Conservation (phyloP, 2,797 vertebrate genomes). For the Gobio occitaniae region DNA sequence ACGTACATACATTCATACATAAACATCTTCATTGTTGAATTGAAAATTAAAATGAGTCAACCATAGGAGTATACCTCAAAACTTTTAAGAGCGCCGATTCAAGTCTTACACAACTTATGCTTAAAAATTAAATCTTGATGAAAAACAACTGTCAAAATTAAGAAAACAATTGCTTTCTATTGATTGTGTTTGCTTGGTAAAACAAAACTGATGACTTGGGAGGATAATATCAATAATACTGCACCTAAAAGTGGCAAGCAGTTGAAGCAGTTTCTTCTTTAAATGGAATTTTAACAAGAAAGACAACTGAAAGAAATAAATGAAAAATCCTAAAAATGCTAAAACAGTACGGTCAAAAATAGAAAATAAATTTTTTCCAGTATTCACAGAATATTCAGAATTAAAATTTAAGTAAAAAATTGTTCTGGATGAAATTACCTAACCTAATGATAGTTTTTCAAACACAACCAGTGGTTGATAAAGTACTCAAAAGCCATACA, state of each 20-base stretch:
- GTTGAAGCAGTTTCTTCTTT: neutral
- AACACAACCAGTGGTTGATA: no score
- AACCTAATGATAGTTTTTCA: no score
- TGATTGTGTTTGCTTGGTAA: neutral
- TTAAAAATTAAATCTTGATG: neutral
- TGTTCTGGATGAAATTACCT: no score
- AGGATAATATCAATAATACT: neutral
- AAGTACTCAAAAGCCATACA: no score
- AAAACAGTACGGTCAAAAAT: neutral
- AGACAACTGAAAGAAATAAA: neutral
- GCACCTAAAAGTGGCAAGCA: neutral
- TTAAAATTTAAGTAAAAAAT: no score
- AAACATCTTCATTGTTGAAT: no score
- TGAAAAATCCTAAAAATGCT: neutral
- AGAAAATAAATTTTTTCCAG: neutral
- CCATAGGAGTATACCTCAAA: neutral
- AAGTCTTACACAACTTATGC: neutral
- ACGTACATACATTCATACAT: no score
- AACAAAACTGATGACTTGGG: neutral
- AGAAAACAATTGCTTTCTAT: neutral
- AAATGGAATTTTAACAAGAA: neutral
- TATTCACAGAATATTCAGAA: neutral
- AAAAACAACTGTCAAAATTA: neutral
- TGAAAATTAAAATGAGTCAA: neutral
- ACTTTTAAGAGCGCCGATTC: neutral